Conservation (phyloP, 1,140 invertebrate species). For the Lepidurus arcticus region DNA sequence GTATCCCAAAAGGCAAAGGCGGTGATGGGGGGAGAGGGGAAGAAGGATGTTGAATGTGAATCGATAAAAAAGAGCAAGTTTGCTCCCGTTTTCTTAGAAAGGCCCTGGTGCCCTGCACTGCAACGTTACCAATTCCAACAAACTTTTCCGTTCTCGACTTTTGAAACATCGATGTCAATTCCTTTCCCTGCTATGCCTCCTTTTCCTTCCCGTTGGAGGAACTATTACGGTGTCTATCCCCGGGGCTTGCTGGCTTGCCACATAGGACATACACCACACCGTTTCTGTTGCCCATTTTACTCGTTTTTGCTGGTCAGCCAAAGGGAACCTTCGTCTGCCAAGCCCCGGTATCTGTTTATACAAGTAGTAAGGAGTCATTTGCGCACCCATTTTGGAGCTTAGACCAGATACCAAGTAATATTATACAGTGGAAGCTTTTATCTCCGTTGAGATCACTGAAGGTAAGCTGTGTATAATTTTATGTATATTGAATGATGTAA, state of each 20-base stretch:
- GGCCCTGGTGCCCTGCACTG: background rate
- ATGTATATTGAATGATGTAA: too few relatives aligned
- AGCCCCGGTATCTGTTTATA: background rate
- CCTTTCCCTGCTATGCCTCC: background rate
- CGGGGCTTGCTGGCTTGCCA: background rate
- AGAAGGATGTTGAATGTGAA: background rate
- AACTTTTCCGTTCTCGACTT: background rate
- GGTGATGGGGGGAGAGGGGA: too few relatives aligned
- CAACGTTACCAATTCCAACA: background rate
- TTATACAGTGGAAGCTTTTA: too few relatives aligned
- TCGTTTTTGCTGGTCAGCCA: background rate
- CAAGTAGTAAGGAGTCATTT: background rate
- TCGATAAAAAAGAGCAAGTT: constrained; percentile 8
- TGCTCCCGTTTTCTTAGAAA: background rate
- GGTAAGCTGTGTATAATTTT: too few relatives aligned
- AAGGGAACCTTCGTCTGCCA: background rate
- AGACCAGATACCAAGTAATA: too few relatives aligned
- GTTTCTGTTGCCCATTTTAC: background rate
- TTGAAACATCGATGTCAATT: background rate
- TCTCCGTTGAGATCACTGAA: too few relatives aligned
- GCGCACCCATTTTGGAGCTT: background rate
- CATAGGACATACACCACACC: background rate
- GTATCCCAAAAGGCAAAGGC: too few relatives aligned
- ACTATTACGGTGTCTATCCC: background rate
- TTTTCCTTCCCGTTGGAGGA: background rate